Conservation (phyloP, 2,113 vertebrate species). For the Colaptes auratus region DNA sequence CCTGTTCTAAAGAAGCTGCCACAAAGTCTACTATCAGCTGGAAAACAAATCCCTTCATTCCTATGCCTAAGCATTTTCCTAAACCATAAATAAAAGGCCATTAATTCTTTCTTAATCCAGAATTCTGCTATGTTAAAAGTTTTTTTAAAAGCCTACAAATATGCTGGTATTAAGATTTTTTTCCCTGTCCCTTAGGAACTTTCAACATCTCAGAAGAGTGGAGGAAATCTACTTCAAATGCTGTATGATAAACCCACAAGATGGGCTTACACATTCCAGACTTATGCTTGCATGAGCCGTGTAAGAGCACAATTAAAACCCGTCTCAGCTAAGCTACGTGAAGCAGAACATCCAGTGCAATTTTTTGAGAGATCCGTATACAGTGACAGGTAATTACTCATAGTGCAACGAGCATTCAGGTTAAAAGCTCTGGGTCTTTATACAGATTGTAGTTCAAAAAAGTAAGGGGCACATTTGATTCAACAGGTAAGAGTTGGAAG, state of each 20-base stretch:
- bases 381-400: constrained; percentile 73
- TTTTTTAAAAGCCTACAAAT: not conserved
- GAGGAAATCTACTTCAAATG: constrained; percentile 83
- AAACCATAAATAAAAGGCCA: not conserved
- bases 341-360: constrained; percentile 76
- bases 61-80: not conserved
- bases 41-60: not conserved
- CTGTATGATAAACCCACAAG: constrained; percentile 79
- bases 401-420: not conserved
- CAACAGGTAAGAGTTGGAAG: not conserved
- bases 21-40: not conserved
- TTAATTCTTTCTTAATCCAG: not conserved
- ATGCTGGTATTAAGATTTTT: fast-evolving
- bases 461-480: not conserved
- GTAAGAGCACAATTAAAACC: constrained; percentile 72
- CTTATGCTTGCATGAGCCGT: constrained; percentile 73
- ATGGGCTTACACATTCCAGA: constrained; percentile 82
- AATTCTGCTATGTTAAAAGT: not conserved
- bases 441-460: no score
- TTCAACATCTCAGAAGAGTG: constrained; percentile 81
- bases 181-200: constrained; percentile 68
- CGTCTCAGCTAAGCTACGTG: constrained; percentile 48
- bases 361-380: constrained; percentile 77
- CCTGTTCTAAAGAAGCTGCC: not conserved
- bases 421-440: not conserved